Percentiles rank a stretch among this genome's conserved stretches.
Conservation (phyloP, 2,888 invertebrate genomes). For the Anodontia alba region DNA sequence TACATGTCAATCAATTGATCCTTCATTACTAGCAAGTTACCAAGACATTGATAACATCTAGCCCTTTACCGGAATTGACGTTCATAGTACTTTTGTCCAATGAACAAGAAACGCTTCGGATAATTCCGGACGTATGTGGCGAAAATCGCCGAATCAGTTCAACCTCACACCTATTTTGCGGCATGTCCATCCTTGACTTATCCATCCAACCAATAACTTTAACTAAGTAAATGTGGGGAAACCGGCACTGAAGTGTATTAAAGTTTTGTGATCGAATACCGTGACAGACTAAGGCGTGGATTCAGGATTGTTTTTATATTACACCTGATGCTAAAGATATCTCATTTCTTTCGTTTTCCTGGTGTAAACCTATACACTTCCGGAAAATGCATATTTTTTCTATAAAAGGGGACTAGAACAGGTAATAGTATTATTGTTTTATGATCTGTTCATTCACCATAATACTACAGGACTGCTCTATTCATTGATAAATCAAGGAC, state of each 20-base stretch:
- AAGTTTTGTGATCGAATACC: not conserved
- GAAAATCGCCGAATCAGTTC: not conserved
- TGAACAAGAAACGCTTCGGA: not conserved
- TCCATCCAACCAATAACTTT: too few species aligned
- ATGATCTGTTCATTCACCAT: not conserved
- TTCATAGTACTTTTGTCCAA: too few species aligned
- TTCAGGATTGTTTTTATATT: not conserved
- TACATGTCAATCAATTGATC: too few species aligned
- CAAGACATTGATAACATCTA: too few species aligned
- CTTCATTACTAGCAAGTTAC: too few species aligned
- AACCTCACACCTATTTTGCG: not conserved
- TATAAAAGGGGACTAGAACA: not conserved
- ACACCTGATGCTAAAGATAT: not conserved
- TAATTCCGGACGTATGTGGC: not conserved
- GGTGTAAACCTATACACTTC: not conserved
- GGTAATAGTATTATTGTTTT: conserved; percentile 12
- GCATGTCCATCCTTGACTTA: not conserved
- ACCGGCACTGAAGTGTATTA: too few species aligned
- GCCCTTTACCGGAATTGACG: too few species aligned
- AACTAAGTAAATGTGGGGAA: too few species aligned
- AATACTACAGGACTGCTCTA: not conserved
- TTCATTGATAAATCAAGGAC: not conserved
- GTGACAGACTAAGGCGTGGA: not conserved
- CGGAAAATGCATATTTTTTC: not conserved
- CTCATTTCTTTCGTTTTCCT: not conserved